Evolutionary conservation across 2,888 invertebrate species (phyloP), one percentile per base, ranked within the genome.

Genomic region (Synanthedon andrenaeformis): DNA sequence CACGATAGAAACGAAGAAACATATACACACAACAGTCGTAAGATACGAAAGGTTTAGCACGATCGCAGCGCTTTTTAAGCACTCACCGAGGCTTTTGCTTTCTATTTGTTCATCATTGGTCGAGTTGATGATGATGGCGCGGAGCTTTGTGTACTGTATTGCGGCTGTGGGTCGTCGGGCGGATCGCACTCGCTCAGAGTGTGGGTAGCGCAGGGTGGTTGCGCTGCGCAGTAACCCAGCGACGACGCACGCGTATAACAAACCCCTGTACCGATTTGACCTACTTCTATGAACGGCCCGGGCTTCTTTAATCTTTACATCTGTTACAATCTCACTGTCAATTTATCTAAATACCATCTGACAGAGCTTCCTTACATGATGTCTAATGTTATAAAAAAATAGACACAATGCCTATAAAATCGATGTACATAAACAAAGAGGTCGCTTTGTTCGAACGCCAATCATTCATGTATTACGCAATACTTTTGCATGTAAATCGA

Each of bases 61-160:
- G 52, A 55, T 54, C 55, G 55, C 54, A 49, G 52, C 55, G 56
- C 57, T 50, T 59, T 57, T 57, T 58, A 56, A 57, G 61, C 68
- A 82, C 84, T 84, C 75, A 84, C 83, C 83, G 70, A 66, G 70
- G 58, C 66, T 58, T 62, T 62, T 60, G 62, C 54, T 62, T 55
- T 72, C 64, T 73, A 76, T 66, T 74, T 70, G 70, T 68, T 71
- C 62, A 65, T 69, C 64, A 68, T 69, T 60, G 54, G 60, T 45
- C n/a, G 49, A 17, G 23, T 14, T 49, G 57, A 50, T 51, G 53
- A 54, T 54, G 13, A 17, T 53, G 50, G 63, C 8, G 67, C 70
- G 64, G 63, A 64, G 58, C 59, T 35, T 62, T 59, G 57, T 58
- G 56, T 59, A 64, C 63, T 68, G 52, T 54, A 56, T 49, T 56